Evolutionary conservation across 2,888 invertebrate genomes (phyloP).

Genomic region (Nymphalis c-album): DNA sequence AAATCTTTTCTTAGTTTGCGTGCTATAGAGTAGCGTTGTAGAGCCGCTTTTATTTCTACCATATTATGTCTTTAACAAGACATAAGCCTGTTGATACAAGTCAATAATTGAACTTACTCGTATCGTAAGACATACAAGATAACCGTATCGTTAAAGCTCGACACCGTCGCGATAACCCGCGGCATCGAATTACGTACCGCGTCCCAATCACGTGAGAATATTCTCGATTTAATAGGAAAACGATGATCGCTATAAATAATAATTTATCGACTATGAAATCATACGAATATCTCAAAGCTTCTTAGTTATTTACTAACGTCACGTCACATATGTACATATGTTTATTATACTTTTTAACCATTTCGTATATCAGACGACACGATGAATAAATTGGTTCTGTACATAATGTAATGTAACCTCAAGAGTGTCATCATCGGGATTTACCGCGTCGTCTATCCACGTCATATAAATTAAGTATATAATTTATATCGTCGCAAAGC

Average conservation of each 20-base stretch:
- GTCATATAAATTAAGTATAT: background rate
- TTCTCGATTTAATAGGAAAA: conserved; percentile 19
- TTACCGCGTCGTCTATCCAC: background rate
- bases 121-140: conserved; percentile 35
- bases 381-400: too few relatives aligned
- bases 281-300: background rate
- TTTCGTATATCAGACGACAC: too few relatives aligned
- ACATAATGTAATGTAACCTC: too few relatives aligned
- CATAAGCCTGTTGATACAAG: conserved; percentile 22
- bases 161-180: conserved; percentile 35
- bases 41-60: conserved; percentile 26
- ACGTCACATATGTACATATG: too few relatives aligned
- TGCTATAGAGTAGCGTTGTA: conserved; percentile 8
- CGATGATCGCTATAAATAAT: background rate
- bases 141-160: conserved; percentile 33
- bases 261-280: background rate
- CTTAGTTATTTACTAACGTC: background rate
- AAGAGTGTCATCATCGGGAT: background rate
- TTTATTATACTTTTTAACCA: too few relatives aligned
- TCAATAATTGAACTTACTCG: conserved; percentile 38
- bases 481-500: too few relatives aligned
- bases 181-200: conserved; percentile 27
- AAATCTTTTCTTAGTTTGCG: background rate
- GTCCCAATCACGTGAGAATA: conserved; percentile 32
- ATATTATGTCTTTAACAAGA: conserved; percentile 25